Conservation (phyloP, 2,113 vertebrate species). For the Otis tarda region DNA sequence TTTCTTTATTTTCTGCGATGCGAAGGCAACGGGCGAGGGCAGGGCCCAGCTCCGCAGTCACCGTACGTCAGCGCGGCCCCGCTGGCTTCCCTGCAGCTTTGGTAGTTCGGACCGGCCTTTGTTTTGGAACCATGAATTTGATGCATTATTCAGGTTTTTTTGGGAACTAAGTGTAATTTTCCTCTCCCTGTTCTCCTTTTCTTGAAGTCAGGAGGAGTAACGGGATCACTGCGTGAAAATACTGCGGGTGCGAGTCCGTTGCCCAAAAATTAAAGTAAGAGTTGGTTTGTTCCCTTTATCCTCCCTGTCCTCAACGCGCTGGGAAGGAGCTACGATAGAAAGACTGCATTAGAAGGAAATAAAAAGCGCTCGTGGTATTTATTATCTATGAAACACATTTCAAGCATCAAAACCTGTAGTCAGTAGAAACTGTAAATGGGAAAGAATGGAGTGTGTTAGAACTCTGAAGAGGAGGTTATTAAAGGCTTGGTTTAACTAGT, state of each 20-base stretch:
- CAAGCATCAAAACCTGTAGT: neutral
- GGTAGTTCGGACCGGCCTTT: neutral
- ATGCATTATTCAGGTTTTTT: neutral
- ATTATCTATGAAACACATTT: neutral
- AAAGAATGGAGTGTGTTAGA: neutral
- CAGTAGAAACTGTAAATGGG: neutral
- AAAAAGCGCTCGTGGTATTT: neutral
- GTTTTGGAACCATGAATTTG: neutral
- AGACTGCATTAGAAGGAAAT: neutral
- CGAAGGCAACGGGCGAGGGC: neutral
- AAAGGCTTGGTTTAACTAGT: neutral
- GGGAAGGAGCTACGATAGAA: neutral
- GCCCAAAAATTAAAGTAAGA: neutral
- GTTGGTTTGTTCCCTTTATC: neutral
- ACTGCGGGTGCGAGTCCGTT: neutral
- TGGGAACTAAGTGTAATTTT: neutral
- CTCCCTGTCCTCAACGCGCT: neutral
- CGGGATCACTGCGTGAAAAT: neutral
- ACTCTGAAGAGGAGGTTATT: neutral
- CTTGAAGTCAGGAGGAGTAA: neutral
- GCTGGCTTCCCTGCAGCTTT: neutral
- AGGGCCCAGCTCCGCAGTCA: neutral
- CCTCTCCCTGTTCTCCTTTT: neutral
- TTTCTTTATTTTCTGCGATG: too few species aligned
- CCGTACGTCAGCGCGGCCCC: neutral